phyloP scores from a whole-genome alignment of 2,113 vertebrate species.

The Quiscalus mexicanus region DNA sequence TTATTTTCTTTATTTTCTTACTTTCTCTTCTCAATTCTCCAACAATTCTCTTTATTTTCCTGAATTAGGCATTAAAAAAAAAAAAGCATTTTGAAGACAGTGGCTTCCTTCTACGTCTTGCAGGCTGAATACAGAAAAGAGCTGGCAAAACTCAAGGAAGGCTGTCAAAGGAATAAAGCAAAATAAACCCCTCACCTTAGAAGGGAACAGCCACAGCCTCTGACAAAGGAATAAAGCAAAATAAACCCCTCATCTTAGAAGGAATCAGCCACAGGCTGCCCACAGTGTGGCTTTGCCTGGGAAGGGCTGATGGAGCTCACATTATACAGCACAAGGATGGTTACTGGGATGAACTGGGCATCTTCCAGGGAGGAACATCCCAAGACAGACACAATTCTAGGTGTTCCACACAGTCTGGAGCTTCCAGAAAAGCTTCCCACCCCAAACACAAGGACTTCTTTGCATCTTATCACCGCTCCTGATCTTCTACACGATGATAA shows the following conservation, averaged over 20 bases:
- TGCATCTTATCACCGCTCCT: not conserved
- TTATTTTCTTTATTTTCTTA: not conserved
- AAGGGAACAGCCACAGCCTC: not conserved
- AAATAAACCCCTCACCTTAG: not conserved
- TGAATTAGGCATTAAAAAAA: not conserved
- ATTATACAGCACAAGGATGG: not conserved
- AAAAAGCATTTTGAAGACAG: not conserved
- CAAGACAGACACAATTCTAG: not conserved
- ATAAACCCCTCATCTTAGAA: not conserved
- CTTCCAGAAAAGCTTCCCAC: not conserved
- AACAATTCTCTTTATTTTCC: not conserved
- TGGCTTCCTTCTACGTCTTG: not conserved
- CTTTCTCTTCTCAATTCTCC: not conserved
- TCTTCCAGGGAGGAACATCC: not conserved
- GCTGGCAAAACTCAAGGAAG: not conserved
- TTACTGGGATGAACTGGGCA: not conserved
- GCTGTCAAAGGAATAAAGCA: not conserved
- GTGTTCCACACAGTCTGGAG: not conserved
- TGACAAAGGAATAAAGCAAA: not conserved
- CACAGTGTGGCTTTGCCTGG: not conserved
- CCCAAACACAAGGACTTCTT: not conserved
- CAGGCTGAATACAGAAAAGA: not conserved
- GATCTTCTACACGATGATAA: not conserved
- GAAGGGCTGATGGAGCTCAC: not conserved
- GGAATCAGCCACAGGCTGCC: not conserved